These are phyloP conservation scores for Rhopilema esculentum DNA, from an alignment of 30 jellyfish, hydroid and myxozoan genomes.

Conservation along the genomic window DNA sequence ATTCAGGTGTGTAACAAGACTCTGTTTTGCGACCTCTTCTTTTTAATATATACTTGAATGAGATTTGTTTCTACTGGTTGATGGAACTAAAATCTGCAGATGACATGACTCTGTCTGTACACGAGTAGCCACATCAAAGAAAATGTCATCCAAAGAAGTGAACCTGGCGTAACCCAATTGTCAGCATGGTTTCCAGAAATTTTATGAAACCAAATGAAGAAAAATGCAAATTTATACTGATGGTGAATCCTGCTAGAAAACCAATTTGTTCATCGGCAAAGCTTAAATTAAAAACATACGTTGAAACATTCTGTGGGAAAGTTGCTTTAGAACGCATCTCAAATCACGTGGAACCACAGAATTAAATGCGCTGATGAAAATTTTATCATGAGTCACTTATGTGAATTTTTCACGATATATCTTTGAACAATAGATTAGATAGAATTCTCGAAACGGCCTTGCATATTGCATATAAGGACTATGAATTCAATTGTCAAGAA, in stretches of 20 bases:
- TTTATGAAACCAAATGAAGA: neutral
- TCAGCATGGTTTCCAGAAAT: slow-evolving; percentile 1
- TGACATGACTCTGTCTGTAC: neutral
- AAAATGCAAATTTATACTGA: neutral
- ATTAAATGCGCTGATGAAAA: slow-evolving; percentile 30
- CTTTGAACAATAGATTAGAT: slow-evolving; percentile 4
- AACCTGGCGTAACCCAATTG: neutral
- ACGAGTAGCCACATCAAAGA: neutral
- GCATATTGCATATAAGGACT: slow-evolving; percentile 44
- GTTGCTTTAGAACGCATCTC: slow-evolving; percentile 52
- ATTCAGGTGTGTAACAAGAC: neutral
- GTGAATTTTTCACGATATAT: slow-evolving; percentile 17
- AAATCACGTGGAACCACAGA: slow-evolving; percentile 31
- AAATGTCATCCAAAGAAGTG: slow-evolving; percentile 3
- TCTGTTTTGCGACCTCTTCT: slow-evolving; percentile 9
- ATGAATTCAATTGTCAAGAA: slow-evolving; percentile 24
- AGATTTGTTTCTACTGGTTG: neutral
- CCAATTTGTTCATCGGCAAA: neutral
- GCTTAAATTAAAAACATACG: slow-evolving; percentile 5
- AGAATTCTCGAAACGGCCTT: slow-evolving; percentile 35
- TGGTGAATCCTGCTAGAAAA: neutral
- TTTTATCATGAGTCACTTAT: neutral
- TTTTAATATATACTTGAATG: slow-evolving; percentile 7
- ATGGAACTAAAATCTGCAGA: neutral
- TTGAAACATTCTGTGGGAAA: slow-evolving; percentile 32